Evolutionary conservation across 2,888 invertebrate species (phyloP), one percentile per base, ranked within the genome.

Genomic region (Clanis bilineata): DNA sequence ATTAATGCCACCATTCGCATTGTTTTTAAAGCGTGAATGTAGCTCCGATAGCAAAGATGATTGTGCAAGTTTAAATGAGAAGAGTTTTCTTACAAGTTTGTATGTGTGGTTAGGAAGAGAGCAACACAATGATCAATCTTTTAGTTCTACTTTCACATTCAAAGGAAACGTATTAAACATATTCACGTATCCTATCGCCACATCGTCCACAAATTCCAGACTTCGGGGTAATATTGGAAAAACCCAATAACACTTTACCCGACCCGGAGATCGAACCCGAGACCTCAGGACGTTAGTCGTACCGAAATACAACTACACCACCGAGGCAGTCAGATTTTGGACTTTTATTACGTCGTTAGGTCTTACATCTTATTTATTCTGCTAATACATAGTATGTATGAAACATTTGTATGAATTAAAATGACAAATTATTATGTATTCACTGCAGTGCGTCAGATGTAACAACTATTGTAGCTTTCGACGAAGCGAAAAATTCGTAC

Each of bases 361-460:
- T 41, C 15, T 41, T 41, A 15, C 18, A 15, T 6, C 9, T 1
- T 45, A 23, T 18, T 10, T 51, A n/a, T 9, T 10, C 4, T 51
- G 10, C 32, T 32, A 32, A 51, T 51, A 51, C 18, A 51, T 32
- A 32, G 32, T 28, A 51, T 18, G 28, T 51, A 51, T 18, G 32
- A 9, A 51, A 51, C 9, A 9, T 28, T 32, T 18, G 32, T 51
- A 51, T 51, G 51, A 51, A 32, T 51, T 51, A 51, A 51, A 51
- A 32, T 51, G 51, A 51, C 51, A 51, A 51, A 51, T 51, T 28
- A 51, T 51, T 32, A 32, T 51, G 51, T 51, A 18, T 51, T 51
- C 51, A 32, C 51, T 51, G 51, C 51, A 51, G 21, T 51, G 51
- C 51, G 51, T 51, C 51, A 51, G 51, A 18, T 51, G 51, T 51